Evolutionary conservation across 2,797 vertebrate genomes (phyloP), one percentile per base, ranked within the genome.

Genomic region (Rallus crepitans): DNA sequence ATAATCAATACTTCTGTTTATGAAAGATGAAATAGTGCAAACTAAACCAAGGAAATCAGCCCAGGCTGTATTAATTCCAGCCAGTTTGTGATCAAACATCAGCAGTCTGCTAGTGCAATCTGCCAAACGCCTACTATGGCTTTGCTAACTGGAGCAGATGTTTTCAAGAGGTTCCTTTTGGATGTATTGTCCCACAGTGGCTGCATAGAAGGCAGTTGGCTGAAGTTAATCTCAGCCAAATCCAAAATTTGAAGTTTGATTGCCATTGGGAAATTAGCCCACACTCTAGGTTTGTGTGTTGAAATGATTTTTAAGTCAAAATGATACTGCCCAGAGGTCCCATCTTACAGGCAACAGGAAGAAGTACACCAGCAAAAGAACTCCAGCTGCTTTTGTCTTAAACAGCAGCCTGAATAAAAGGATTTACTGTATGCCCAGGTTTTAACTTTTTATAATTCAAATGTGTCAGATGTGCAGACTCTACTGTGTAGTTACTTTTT

Each of bases 261-360:
- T 93, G 87, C 83, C 66, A 82, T 24, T 76, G 64, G 78, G 87
- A 94, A 84, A 82, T 72, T 9, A 95, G 71, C 78, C 88, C 55
- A 48, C 70, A 37, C 68, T 72, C 55, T 25, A 64, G 15, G 87
- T 90, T 71, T 82, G 64, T 27, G 47, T 76, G 64, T 87, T 93
- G 35, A 82, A 90, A 89, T 90, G 59, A 69, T 77, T 88, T 94
- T 90, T 37, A 73, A 95, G 75, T 90, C 86, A 92, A 84, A 96
- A 33, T 5, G 2, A 82, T 81, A 77, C 50, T 90, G 77, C 56
- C 64, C 79, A 71, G 77, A 90, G 60, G 59, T 86, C 50, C 80
- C 21, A 33, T 82, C 70, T 79, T 89, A 84, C 70, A 84, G 66
- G 52, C 48, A 47, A 21, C 2, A 55, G 37, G 39, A 30, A 76